Evolutionary conservation across 2,113 vertebrate species (phyloP), one percentile per base, ranked within the genome.

Genomic region (Shinisaurus crocodilurus): DNA sequence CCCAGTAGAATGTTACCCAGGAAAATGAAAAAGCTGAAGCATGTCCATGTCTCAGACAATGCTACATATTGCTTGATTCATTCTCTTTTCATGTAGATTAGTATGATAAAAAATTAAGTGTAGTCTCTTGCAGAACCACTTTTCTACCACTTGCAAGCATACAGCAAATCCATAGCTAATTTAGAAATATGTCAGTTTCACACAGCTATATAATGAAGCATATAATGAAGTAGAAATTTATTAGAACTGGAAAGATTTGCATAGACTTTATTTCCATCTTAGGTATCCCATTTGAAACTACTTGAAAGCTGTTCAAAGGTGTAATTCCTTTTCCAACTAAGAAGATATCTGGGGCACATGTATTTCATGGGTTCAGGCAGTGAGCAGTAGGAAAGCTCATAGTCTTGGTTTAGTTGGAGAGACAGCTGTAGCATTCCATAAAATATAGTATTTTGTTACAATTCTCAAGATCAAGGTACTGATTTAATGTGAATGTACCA

Each of bases 391-490:
- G 82, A 40, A 34, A 79, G 13, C 60, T 85, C 89, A 80, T 82
- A 90, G 89, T 92, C 90, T 82, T 82, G 27, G 45, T 91, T 93
- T 92, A 82, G 45, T 94, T 92, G 80, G 76, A 94, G 90, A 91
- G 88, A 90, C n/a, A 72, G 89, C 60, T 67, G 82, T 91, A 77
- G 91, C 86, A 57, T 91, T 91, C 91, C 93, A 94, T 95, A 91
- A 95, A 95, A 93, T 89, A 93, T 91, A 93, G 76, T 95, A 93
- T 95, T 95, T 94, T 95, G 89, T 94, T 91, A 92, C 91, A 96
- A 95, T 95, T 93, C 92, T 91, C 45, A 84, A 76, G 82, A 94
- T 93, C 92, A 91, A 70, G 85, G 92, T 94, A 95, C 96, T 96
- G 89, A 94, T 96, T 96, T 75, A 54, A 25, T 40, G 1, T 16